Base-by-base conservation (phyloP, 2,113 vertebrate genomes). In the Edolisoma coerulescens region DNA sequence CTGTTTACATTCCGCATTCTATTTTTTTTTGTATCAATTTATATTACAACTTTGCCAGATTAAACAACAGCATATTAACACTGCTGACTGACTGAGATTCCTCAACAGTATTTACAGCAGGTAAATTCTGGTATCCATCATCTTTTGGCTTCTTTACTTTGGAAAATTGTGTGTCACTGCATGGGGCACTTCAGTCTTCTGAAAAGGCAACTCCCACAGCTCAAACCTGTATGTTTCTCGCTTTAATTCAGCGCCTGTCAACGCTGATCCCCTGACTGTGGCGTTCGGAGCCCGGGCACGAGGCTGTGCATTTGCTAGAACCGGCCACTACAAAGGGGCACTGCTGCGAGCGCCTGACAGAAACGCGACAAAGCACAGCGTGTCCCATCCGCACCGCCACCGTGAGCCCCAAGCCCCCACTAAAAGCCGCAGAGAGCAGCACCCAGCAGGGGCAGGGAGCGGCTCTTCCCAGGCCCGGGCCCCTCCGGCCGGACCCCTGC, bases 391-490 rank as follows among this genome's bases (percentile, higher is more conserved):
- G 17, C 61, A 28, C 23, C 5, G 42, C 63, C 92, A 9, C 7
- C 7, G 2, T 0, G 57, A 21, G 23, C 50, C 59, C 73, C 6
- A 2, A 52, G 32, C 30, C 10, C 10, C n/a, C 44, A 9, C 0
- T 5, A 9, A 11, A 35, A 49, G 35, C 39, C 20, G 4, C 56
- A 0, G 45, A 3, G 13, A 16, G 33, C 33, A 2, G 22, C 52
- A 13, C 4, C 20, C 4, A 3, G 53, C 4, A 32, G 28, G 15
- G 19, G 1, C 2, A 20, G 16, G 5, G 41, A 35, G 26, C 5
- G 7, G 1, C 5, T 39, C 50, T 44, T 1, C 8, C 47, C 64
- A 12, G 21, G 21, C 21, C 41, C 35, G 2, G 0, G 20, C 8
- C 7, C 26, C 42, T 1, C n/a, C 14, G 11, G 22, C 70, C 12